Conservation (phyloP, 2,797 vertebrate species). For the Sebastiscus albofasciatus region DNA sequence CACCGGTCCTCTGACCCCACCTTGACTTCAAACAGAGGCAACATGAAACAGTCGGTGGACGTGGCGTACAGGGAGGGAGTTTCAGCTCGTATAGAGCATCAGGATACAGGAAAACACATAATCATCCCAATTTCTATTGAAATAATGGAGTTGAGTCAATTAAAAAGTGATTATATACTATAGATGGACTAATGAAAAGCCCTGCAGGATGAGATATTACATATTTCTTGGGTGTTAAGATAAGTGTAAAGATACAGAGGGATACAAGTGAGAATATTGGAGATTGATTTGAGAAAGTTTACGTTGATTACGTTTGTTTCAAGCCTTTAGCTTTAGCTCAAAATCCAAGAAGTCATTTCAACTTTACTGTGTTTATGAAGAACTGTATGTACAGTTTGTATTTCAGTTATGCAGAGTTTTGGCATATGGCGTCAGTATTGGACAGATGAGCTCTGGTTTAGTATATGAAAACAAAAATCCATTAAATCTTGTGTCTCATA, state of each 20-base stretch:
- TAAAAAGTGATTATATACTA: background rate
- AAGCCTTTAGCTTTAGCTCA: background rate
- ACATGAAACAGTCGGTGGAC: conserved; percentile 29
- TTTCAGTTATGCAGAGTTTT: background rate
- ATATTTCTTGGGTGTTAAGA: background rate
- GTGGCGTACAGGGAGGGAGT: background rate
- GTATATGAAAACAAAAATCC: background rate
- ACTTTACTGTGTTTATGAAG: background rate
- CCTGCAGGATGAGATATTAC: background rate
- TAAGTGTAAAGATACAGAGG: background rate
- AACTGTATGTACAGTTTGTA: background rate
- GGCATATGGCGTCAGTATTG: background rate
- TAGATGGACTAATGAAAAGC: background rate
- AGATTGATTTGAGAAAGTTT: background rate
- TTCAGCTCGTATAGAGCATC: background rate
- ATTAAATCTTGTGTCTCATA: rapidly evolving
- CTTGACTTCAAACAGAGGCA: conserved; percentile 43
- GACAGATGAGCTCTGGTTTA: background rate
- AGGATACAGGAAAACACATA: background rate
- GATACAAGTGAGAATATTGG: background rate
- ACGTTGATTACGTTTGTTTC: background rate
- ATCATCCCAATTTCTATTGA: background rate
- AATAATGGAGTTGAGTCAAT: background rate
- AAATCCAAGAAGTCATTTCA: background rate
- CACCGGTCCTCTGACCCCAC: conserved; percentile 84